A percentile compares a stretch with the other conserved stretches of the same genome.
These are phyloP conservation scores for Eriosoma lanigerum DNA, from an alignment of 1,140 invertebrate species.

Conservation along the genomic window DNA sequence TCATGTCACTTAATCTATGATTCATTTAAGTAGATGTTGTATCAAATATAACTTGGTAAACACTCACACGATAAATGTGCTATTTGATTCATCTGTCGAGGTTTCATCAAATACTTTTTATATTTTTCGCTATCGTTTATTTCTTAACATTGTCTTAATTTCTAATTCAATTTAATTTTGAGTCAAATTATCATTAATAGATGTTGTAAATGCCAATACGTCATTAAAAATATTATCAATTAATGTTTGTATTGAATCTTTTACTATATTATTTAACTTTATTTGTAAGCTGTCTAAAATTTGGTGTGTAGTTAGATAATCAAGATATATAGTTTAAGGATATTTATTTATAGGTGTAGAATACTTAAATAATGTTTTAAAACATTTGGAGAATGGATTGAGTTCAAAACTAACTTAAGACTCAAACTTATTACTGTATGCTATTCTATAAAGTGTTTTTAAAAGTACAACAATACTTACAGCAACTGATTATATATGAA, in stretches of 20 bases:
- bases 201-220: background rate
- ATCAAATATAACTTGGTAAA: background rate
- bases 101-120: background rate
- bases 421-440: background rate
- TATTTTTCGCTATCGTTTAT: background rate
- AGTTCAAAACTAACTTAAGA: constrained; percentile 1
- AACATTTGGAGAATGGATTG: constrained; percentile 6
- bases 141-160: background rate
- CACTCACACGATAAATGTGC: background rate
- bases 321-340: background rate
- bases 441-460: constrained; percentile 6
- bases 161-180: constrained; percentile 1
- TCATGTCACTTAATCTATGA: background rate
- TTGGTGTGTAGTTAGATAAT: constrained; percentile 1
- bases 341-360: constrained; percentile 1
- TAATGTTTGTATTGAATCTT: background rate
- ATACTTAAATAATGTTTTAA: background rate
- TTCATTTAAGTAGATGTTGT: background rate
- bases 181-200: background rate
- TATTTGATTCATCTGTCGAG: background rate
- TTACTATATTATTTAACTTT: background rate
- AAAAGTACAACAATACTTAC: constrained; percentile 10
- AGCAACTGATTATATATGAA: no score
- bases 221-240: background rate
- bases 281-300: background rate